Evolutionary conservation across 2,888 invertebrate species (phyloP).

Genomic region (Sarcophaga subvicina): DNA sequence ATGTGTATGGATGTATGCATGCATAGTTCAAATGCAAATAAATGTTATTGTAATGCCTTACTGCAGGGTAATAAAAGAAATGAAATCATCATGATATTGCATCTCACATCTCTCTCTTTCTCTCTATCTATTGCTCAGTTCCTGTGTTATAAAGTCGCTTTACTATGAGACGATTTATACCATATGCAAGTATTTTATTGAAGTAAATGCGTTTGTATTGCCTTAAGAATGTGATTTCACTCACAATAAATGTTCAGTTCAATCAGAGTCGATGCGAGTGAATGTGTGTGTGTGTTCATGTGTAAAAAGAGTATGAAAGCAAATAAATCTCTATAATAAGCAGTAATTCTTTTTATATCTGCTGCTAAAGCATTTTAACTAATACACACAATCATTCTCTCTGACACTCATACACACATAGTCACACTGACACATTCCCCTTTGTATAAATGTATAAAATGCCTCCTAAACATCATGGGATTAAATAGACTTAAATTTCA

Average conservation of each 20-base stretch:
- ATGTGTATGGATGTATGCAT: neutral
- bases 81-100: conserved; percentile 15
- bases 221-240: neutral
- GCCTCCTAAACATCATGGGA: neutral
- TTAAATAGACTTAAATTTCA: conserved; percentile 7
- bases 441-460: neutral
- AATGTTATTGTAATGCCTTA: neutral
- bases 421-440: neutral
- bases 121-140: neutral
- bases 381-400: neutral
- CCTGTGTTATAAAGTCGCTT: too few relatives aligned
- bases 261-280: too few relatives aligned
- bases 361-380: neutral
- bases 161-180: neutral
- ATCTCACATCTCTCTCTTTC: neutral
- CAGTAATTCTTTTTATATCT: conserved; percentile 13
- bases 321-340: neutral
- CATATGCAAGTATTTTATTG: neutral
- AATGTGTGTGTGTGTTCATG: neutral
- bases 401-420: neutral
- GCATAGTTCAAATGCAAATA: too few relatives aligned
- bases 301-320: neutral
- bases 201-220: neutral
- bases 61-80: neutral
- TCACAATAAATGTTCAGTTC: too few relatives aligned